Evolutionary conservation across 2,113 vertebrate species (phyloP).

Genomic region (Leptodactylus fuscus): DNA sequence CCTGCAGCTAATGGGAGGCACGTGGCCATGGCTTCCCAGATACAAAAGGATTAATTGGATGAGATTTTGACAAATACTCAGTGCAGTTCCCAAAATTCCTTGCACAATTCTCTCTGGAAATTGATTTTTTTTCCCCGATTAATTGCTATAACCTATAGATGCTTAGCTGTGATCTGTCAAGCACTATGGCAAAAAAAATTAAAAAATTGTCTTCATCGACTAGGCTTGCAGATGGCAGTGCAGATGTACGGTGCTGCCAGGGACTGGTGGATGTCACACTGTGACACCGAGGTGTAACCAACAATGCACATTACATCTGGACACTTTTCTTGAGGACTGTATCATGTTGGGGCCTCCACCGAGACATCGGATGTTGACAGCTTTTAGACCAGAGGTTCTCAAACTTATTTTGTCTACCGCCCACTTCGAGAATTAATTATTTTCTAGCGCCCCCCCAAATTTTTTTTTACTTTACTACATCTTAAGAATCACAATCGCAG

Average conservation of each 20-base stretch:
- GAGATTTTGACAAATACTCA: neutral
- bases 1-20: neutral
- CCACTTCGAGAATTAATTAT: too few species aligned
- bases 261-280: slow-evolving; percentile 22
- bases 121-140: neutral
- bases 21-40: neutral
- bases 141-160: slow-evolving; percentile 25
- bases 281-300: slow-evolving; percentile 16
- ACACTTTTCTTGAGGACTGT: slow-evolving; percentile 4
- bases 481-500: too few species aligned
- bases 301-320: slow-evolving; percentile 26
- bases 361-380: neutral
- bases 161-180: neutral
- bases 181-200: neutral
- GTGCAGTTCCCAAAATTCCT: neutral
- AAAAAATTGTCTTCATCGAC: neutral
- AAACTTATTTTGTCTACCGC: too few species aligned
- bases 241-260: slow-evolving; percentile 25
- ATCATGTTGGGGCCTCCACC: neutral
- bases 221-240: slow-evolving; percentile 19
- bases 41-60: neutral
- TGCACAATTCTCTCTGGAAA: neutral
- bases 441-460: too few species aligned
- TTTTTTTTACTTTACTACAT: too few species aligned
- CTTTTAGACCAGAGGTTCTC: too few species aligned